These are phyloP conservation scores for Cephalotes varians DNA, from an alignment of 2,888 invertebrate genomes.

Conservation along the genomic window DNA sequence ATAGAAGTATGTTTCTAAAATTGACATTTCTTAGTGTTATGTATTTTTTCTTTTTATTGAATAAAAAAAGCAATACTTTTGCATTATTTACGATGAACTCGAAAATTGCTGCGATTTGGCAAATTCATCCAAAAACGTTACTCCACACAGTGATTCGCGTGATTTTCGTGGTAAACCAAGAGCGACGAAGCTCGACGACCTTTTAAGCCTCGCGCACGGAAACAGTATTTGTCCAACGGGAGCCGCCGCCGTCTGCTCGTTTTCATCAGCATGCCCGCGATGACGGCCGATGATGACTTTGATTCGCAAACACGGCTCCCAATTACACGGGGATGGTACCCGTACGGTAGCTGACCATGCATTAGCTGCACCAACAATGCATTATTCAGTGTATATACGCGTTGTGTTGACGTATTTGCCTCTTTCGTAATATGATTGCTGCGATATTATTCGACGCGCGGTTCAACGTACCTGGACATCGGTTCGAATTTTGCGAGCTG, in stretches of 20 bases:
- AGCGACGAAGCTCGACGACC: conserved; percentile 69
- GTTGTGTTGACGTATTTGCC: conserved; percentile 82
- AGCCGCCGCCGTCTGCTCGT: conserved; percentile 73
- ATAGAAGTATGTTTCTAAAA: neutral
- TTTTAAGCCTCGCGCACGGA: conserved; percentile 61
- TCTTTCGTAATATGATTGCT: conserved; percentile 84
- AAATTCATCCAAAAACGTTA: neutral
- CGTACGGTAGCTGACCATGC: conserved; percentile 84
- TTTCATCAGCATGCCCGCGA: conserved; percentile 76
- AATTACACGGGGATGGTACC: conserved; percentile 82
- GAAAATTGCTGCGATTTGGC: neutral
- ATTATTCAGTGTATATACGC: conserved; percentile 84
- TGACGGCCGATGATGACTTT: conserved; percentile 85
- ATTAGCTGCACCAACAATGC: conserved; percentile 86
- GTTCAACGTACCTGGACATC: conserved; percentile 62
- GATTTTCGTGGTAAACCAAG: conserved; percentile 63
- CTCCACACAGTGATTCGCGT: conserved; percentile 58
- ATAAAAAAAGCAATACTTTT: neutral
- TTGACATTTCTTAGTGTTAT: neutral
- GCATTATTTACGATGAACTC: neutral
- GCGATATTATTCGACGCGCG: conserved; percentile 81
- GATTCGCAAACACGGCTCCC: conserved; percentile 85
- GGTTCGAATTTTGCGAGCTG: conserved; percentile 66
- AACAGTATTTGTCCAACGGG: conserved; percentile 63
- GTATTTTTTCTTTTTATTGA: neutral